Evolutionary conservation across 2,113 vertebrate species (phyloP), one percentile per base, ranked within the genome.

Genomic region (Chaetodon trifascialis): DNA sequence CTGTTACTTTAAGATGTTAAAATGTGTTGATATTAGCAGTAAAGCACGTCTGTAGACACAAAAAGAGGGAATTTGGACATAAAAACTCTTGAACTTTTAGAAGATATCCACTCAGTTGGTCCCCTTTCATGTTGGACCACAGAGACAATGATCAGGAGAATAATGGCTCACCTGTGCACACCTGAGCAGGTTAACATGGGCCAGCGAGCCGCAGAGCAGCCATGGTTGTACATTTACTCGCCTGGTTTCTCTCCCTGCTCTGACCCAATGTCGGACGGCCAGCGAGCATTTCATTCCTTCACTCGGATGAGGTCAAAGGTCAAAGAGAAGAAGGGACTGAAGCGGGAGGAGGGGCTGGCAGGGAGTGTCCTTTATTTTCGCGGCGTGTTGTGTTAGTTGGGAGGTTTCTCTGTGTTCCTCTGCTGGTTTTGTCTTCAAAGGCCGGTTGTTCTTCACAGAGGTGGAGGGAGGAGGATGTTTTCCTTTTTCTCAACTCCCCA

Each of bases 241-340:
- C 14, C 69, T 0, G 55, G 23, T 54, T 69, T 54, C 76, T 76
- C 66, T 62, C 70, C 14, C 38, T 44, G n/a, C 16, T 19, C 49
- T 73, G 81, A 88, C 73, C 73, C 38, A 7, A 68, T 65, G 79
- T 80, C 34, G 40, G 51, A 59, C 1, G 60, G 16, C 86, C 82
- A 59, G 67, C 2, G 51, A 73, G 85, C 87, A 89, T 92, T 91
- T 81, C 90, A 56, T 59, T 87, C 83, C 76, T 11, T 91, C 72
- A 70, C 85, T 82, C 36, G 51, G 84, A 80, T 40, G 17, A 76
- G 88, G 91, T 89, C 87, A 86, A 47, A 89, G 92, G 86, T 91
- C 86, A 74, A 23, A 56, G 51, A 44, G 78, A 7, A 78, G 84
- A 58, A 47, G 70, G 60, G 71, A 49, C 10, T 25, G n/a, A 25